Base-by-base conservation (phyloP, 2,888 invertebrate species). In the Fragum whitleyi region DNA sequence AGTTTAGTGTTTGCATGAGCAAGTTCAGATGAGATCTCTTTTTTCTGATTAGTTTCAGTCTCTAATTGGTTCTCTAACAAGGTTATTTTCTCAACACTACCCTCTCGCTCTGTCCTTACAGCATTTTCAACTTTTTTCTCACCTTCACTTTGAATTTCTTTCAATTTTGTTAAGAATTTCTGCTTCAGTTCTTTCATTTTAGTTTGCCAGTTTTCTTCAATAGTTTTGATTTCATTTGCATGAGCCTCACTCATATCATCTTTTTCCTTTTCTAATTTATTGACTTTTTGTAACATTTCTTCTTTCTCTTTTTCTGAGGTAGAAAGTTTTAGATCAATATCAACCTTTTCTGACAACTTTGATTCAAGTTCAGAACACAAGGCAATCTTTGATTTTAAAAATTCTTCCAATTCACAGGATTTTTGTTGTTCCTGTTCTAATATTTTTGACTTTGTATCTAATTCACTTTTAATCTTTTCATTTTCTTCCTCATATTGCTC, bases 141-240 rank as follows among this genome's bases (percentile, higher is more conserved):
- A 23, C 83, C 81, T 51, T 88, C 86, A 51, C 73, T 70, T 59
- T 90, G 89, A 55, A 89, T 82, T 59, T 91, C 90, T 77, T 91
- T 90, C n/a, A 92, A 72, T 77, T 92, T 92, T 2, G 83, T 76
- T 16, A 86, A 70, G 72, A 87, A 91, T 75, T 91, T 91, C 71
- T 90, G 88, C 77, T 92, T 92, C 65, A 92, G 74, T 72, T 91
- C 91, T 65, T 90, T 87, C 29, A 80, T 67, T 79, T 89, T 90
- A 23, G 81, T 81, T 71, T 89, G 85, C 85, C 87, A 86, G 29
- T 85, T 81, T 57, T 88, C 80, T 57, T 89, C 87, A 5, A 81
- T 29, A 14, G 72, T 65, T 21, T 86, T 80, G 39, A 90, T 26
- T 51, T 89, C 89, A 28, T 73, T 74, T 57, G 79, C 76, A 76